Conservation (phyloP, 2,888 invertebrate genomes). For the Drosophila nigricruria region DNA sequence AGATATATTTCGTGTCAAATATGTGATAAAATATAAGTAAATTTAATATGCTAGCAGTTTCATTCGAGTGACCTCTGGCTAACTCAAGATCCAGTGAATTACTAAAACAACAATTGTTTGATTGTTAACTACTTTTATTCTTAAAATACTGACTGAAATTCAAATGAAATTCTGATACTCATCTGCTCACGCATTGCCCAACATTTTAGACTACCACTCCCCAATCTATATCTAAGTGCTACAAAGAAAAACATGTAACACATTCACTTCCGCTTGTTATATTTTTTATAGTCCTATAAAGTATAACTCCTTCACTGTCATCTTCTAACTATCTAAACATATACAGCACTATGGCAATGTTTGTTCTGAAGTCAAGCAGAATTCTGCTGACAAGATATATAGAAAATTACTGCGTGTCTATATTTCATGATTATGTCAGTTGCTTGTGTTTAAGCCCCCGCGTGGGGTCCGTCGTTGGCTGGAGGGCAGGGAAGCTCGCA, state of each 20-base stretch:
- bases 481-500: not conserved
- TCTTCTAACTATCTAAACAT: not conserved
- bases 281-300: not conserved
- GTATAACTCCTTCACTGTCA: not conserved
- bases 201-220: too few species aligned
- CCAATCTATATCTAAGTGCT: not conserved
- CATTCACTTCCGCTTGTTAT: not conserved
- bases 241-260: not conserved
- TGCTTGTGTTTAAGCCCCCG: conserved; percentile 70
- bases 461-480: conserved; percentile 52
- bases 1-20: too few species aligned
- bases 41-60: too few species aligned
- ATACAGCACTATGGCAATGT: not conserved
- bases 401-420: conserved; percentile 74
- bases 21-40: too few species aligned
- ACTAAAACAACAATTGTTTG: too few species aligned
- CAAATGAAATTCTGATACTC: too few species aligned
- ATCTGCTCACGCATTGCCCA: too few species aligned
- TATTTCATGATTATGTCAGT: conserved; percentile 84
- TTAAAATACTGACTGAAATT: too few species aligned
- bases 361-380: conserved; percentile 4
- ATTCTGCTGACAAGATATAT: conserved; percentile 21
- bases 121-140: too few species aligned
- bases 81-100: too few species aligned
- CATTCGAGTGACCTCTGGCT: too few species aligned